Percentiles rank a stretch among this genome's conserved stretches.
Evolutionary conservation across 2,797 vertebrate species (phyloP).

Genomic region (Anas flavirostris): DNA sequence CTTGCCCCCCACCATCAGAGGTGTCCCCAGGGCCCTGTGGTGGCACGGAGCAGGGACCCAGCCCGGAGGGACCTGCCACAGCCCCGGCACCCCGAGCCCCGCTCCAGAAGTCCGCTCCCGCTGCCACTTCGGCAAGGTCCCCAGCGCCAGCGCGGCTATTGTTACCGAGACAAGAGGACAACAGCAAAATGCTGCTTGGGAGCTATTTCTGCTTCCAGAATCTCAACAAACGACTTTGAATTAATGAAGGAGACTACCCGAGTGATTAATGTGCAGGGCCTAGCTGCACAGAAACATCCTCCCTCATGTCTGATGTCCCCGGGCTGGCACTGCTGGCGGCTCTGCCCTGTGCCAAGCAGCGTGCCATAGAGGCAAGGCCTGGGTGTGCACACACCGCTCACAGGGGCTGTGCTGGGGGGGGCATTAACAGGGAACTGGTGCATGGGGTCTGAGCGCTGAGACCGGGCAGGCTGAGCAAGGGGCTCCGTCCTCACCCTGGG

Average conservation of each 20-base stretch:
- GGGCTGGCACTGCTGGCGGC: background rate
- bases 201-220: background rate
- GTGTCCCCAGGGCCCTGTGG: no score
- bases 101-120: accelerated
- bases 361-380: background rate
- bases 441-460: no score
- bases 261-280: background rate
- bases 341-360: background rate
- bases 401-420: no score
- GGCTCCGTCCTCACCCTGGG: accelerated
- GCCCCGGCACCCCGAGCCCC: no score
- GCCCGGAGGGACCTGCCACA: background rate
- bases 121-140: background rate
- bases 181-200: background rate
- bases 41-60: background rate
- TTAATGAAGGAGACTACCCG: background rate
- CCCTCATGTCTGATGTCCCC: background rate
- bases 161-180: background rate
- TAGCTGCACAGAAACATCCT: background rate
- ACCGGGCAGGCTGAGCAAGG: background rate
- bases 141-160: background rate
- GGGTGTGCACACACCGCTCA: no score
- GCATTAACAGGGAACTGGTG: no score
- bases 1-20: no score
- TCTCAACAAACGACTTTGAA: background rate